Evolutionary conservation across 2,888 invertebrate species (phyloP), one percentile per base, ranked within the genome.

Genomic region (Aricia artaxerxes): DNA sequence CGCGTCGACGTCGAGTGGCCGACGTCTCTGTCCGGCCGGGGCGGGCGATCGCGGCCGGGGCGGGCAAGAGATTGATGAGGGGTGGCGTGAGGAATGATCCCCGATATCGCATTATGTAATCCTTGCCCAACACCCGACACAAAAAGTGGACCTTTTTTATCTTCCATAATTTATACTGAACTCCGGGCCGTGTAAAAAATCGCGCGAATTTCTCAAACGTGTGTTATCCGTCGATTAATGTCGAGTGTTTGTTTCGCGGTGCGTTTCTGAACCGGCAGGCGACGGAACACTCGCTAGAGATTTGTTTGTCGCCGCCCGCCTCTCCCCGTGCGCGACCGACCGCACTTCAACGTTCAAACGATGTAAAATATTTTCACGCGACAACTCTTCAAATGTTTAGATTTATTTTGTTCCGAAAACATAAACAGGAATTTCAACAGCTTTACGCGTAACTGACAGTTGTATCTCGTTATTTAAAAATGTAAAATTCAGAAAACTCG

Each of bases 81-180:
- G 44, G 73, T 44, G 44, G 73, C 73, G 73, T 73, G 73, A 73
- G 73, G 73, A 44, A 73, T n/a, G 44, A 73, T 44, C 40, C 38
- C 73, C 73, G 73, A 73, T 73, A 73, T 44, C 73, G 73, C 73
- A 44, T 44, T 40, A 40, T 40, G 44, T 69, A 69, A 69, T 69
- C 69, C 69, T 44, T 16, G 9, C 31, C 44, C 73, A 40, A 73
- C 73, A 73, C 38, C 72, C 38, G 40, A 44, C 44, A 73, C 73
- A 73, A 73, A 73, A 73, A 73, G 40, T 44, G 9, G 73, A 73
- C 73, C 73, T 44, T 73, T 73, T 73, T 73, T 73, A 73, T 73
- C 73, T 73, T 44, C n/a, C 73, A 73, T 44, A 73, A 73, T 73
- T 73, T 73, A 73, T 73, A 73, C 73, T 44, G 73, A 73, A 73